A percentile compares a stretch with the other conserved stretches of the same genome.
Evolutionary conservation across 1,140 invertebrate genomes (phyloP).

Genomic region (Drosophila biarmipes): DNA sequence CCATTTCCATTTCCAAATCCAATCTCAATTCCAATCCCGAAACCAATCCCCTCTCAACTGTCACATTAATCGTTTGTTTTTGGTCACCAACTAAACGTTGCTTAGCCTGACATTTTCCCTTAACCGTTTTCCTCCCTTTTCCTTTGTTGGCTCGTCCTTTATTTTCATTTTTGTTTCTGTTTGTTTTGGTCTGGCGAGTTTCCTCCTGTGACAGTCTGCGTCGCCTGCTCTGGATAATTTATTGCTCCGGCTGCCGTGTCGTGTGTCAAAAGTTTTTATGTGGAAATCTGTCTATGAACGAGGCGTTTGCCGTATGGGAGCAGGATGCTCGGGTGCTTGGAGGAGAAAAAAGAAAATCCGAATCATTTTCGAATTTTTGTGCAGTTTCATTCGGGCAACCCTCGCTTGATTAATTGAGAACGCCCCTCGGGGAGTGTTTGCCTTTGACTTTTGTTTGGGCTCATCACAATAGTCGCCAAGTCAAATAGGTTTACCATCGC

Average conservation of each 20-base stretch:
- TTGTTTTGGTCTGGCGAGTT: conserved; percentile 66
- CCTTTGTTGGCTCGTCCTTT: conserved; percentile 52
- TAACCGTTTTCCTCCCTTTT: conserved; percentile 39
- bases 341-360: conserved; percentile 47
- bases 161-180: conserved; percentile 20
- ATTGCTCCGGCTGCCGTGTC: conserved; percentile 75
- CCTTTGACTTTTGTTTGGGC: conserved; percentile 68
- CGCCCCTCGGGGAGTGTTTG: conserved; percentile 54
- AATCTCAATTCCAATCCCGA: conserved; percentile 19
- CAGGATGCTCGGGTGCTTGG: conserved; percentile 29
- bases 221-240: conserved; percentile 66
- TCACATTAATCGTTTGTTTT: conserved; percentile 84
- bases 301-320: conserved; percentile 31
- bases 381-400: conserved; percentile 61
- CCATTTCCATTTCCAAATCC: conserved; percentile 20
- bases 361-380: conserved; percentile 74
- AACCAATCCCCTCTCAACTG: conserved; percentile 69
- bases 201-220: conserved; percentile 47
- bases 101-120: conserved; percentile 45
- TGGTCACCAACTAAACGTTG: conserved; percentile 80
- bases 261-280: conserved; percentile 81
- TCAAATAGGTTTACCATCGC: conserved; percentile 47
- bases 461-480: conserved; percentile 51
- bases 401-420: conserved; percentile 71
- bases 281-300: conserved; percentile 81